Evolutionary conservation across 1,140 invertebrate species (phyloP).

Genomic region (Drosophila biarmipes): DNA sequence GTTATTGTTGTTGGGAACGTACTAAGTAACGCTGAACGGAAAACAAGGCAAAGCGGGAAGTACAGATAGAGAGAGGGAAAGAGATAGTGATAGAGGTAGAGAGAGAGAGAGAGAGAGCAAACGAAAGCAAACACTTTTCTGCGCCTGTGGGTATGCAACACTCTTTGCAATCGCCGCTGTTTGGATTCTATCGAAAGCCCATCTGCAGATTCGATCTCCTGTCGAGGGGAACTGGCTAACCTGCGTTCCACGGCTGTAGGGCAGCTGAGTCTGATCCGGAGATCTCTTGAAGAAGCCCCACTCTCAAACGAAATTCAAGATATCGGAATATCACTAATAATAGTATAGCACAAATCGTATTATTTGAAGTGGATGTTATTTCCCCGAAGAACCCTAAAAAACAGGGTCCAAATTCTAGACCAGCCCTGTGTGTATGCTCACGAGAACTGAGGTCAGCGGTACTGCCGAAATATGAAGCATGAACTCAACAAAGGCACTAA

Average conservation of each 20-base stretch:
- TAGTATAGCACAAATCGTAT: background rate
- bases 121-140: constrained; percentile 31
- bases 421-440: background rate
- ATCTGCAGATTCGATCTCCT: constrained; percentile 14
- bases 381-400: no score
- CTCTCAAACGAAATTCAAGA: background rate
- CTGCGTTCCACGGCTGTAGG: constrained; percentile 20
- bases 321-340: background rate
- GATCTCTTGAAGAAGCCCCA: background rate
- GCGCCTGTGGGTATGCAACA: constrained; percentile 33
- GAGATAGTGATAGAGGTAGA: constrained; percentile 17
- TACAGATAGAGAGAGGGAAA: constrained; percentile 19
- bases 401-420: no score
- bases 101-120: constrained; percentile 11
- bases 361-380: no score
- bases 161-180: constrained; percentile 3
- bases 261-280: constrained; percentile 1
- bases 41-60: constrained; percentile 45
- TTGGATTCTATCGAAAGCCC: constrained; percentile 11
- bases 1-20: constrained; percentile 39
- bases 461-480: background rate
- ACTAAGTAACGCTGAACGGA: constrained; percentile 41
- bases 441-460: background rate
- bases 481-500: background rate
- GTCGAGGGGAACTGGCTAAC: background rate